Conservation (phyloP, 2,888 invertebrate genomes). For the Drosophila infuscata region DNA sequence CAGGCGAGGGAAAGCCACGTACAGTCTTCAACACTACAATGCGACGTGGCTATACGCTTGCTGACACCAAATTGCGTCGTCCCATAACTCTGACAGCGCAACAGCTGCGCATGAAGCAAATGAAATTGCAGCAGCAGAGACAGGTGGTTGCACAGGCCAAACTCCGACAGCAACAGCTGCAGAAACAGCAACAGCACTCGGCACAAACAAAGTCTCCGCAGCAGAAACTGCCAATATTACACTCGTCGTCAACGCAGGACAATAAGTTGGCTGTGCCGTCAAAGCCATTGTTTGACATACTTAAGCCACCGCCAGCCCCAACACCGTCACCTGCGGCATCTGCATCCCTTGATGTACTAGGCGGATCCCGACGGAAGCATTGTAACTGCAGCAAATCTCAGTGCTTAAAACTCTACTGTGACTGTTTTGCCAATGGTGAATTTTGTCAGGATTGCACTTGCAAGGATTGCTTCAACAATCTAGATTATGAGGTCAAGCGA, state of each 20-base stretch:
- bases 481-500: constrained; percentile 97
- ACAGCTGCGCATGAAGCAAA: constrained; percentile 57
- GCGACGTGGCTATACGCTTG: constrained; percentile 71
- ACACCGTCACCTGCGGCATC: constrained; percentile 9
- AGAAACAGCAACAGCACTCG: constrained; percentile 36
- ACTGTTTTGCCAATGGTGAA: constrained; percentile 99
- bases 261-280: constrained; percentile 36
- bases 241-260: constrained; percentile 21
- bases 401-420: constrained; percentile 99
- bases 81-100: constrained; percentile 38
- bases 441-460: constrained; percentile 99
- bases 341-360: constrained; percentile 44
- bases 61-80: constrained; percentile 59
- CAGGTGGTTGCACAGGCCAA: constrained; percentile 56
- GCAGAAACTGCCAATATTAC: constrained; percentile 16
- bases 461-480: constrained; percentile 97
- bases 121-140: constrained; percentile 52
- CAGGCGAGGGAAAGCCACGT: constrained; percentile 45
- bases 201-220: constrained; percentile 14
- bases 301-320: constrained; percentile 52
- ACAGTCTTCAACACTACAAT: constrained; percentile 55
- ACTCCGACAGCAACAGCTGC: constrained; percentile 55
- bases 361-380: constrained; percentile 90
- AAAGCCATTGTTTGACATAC: constrained; percentile 62
- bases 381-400: constrained; percentile 99